Base-by-base conservation (phyloP, 1,140 invertebrate genomes). In the Rhyacophila brunnea region DNA sequence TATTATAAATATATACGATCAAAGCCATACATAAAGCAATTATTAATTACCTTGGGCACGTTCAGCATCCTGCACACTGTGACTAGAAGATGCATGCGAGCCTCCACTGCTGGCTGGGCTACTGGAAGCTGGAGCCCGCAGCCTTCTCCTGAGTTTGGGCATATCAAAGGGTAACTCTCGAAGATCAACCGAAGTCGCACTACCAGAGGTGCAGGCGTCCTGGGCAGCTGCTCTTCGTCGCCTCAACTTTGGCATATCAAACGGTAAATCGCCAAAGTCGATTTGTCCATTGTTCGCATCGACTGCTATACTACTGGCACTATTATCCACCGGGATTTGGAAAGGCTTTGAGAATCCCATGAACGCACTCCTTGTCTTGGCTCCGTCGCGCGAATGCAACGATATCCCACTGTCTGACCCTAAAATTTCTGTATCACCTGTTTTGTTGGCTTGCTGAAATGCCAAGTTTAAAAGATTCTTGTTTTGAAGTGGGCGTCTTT, bases 201-300 rank as follows among this genome's bases (percentile, higher is more conserved):
- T 88, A 34, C 85, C 83, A 11, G 86, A 87, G 28, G 87, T 89
- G 40, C 83, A 85, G 6, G 81, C 81, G 35, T 82, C 80, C 62
- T 84, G 74, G 2, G 62, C 74, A 67, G 82, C 80, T 9, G 81
- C 71, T 59, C 89, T 81, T 70, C 87, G 83, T 43, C 91, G 80
- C 40, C 90, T 77, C 48, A 93, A 72, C 70, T 94, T 94, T n/a
- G 91, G 91, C 90, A 93, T 93, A 64, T 93, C 91, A 66, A 93
- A 93, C 0, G 91, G 91, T 54, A 93, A 78, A 74, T 91, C 87
- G 14, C 82, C 82, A 20, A 90, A 77, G 66, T 89, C 87, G 13
- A 78, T 75, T 43, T 81, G 71, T 13, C 72, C 68, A 43, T 75
- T 67, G 58, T 73, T 76, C 20, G 68, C 70, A 62, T 77, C 73